Conservation (phyloP, 2,113 vertebrate species). For the Lepisosteus osseus region DNA sequence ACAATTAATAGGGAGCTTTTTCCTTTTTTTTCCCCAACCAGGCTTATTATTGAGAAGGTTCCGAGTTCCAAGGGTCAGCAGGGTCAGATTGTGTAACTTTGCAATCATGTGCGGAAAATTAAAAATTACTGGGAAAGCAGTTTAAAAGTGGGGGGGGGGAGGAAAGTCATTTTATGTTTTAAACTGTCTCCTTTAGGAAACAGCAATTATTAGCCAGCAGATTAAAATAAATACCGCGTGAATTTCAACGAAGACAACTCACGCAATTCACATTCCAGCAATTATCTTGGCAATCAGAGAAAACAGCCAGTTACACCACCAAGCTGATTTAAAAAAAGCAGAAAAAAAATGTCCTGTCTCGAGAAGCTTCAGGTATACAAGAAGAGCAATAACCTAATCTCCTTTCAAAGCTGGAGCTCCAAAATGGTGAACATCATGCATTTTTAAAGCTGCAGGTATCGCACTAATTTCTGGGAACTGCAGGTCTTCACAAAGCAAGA, state of each 20-base stretch:
- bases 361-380: no score
- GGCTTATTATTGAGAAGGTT: conserved; percentile 27
- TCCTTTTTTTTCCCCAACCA: conserved; percentile 14
- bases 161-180: conserved; percentile 6
- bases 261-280: not conserved
- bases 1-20: conserved; percentile 14
- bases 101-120: conserved; percentile 28
- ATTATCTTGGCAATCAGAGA: not conserved
- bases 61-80: conserved; percentile 10
- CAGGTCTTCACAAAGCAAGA: no score
- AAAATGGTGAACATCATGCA: no score
- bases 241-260: conserved; percentile 27
- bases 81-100: conserved; percentile 20
- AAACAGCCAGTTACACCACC: not conserved
- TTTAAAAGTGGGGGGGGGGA: conserved; percentile 1
- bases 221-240: conserved; percentile 24
- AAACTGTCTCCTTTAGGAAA: conserved; percentile 16
- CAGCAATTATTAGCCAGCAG: conserved; percentile 20
- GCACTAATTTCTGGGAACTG: no score
- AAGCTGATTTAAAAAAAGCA: no score
- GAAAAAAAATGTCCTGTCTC: no score
- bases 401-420: no score
- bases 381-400: no score
- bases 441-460: no score
- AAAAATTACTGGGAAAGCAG: conserved; percentile 6